Base-by-base conservation (phyloP, 2,797 vertebrate genomes). In the Phoeniculus purpureus region DNA sequence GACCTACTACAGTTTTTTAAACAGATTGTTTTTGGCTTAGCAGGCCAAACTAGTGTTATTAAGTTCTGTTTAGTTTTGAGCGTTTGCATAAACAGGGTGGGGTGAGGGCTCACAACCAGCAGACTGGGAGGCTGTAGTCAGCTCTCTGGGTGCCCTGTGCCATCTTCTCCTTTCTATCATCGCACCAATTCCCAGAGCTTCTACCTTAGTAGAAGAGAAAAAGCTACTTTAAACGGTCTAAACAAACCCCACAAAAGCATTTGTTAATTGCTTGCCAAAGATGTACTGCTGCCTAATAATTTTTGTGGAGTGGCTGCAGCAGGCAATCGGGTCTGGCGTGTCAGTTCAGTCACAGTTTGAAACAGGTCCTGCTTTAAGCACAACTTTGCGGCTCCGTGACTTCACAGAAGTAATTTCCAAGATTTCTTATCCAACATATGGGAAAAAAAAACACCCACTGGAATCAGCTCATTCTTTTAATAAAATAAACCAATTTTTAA, bases 41-140 rank as follows among this genome's bases (percentile, higher is more conserved):
- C 50, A 84, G 85, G 83, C 82, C 62, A 77, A 82, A 31, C 56
- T 37, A 55, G 87, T 1, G 3, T 59, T 87, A 94, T n/a, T 20
- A 78, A 82, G 40, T 89, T 93, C 86, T 82, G 71, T 47, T 84
- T 68, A 79, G 55, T 73, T 87, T n/a, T 75, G 29, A 89, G n/a
- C 70, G 80, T 90, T 95, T 96, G 54, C 92, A 92, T 92, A 56
- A 89, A 91, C n/a, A 86, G 29, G 12, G 37, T 25, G 15, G 26
- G 16, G 21, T 37, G 29, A 54, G 43, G 48, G 13, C 26, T 83
- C 50, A 43, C 19, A 89, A 84, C 54, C 31, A 90, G 47, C 77
- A 91, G 92, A 86, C 45, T 37, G 32, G 29, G 34, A 88, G 72
- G 56, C 67, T 84, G 37, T 25, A 67, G 34, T 21, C 27, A 68